Conservation (phyloP, 2,888 invertebrate genomes). For the Antheraea yamamai region DNA sequence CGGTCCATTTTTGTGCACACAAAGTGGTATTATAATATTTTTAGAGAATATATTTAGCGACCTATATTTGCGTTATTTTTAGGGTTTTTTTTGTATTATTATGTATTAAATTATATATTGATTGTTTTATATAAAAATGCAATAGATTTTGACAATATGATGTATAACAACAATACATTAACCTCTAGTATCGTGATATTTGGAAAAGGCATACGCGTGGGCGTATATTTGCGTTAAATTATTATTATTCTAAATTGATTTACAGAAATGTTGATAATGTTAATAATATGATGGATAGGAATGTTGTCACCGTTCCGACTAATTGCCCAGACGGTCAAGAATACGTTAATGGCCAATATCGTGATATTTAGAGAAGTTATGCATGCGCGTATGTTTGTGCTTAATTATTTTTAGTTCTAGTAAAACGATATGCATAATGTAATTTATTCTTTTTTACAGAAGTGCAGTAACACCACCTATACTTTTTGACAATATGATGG, state of each 20-base stretch:
- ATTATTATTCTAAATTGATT: too few species aligned
- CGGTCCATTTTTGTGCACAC: too few species aligned
- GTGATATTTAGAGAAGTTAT: constrained; percentile 30
- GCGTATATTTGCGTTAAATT: too few species aligned
- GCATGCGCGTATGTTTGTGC: background rate
- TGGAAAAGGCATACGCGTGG: constrained; percentile 24
- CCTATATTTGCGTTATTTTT: too few species aligned
- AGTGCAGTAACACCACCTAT: background rate
- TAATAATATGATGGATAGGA: constrained; percentile 20
- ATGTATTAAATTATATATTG: too few species aligned
- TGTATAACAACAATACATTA: constrained; percentile 33
- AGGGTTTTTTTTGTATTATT: too few species aligned
- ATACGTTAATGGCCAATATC: constrained; percentile 38
- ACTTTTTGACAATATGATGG: background rate
- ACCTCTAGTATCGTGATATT: constrained; percentile 36
- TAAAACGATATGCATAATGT: background rate
- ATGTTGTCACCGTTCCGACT: constrained; percentile 40
- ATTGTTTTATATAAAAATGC: background rate
- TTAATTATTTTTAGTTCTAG: background rate
- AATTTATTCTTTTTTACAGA: background rate
- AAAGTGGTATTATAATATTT: too few species aligned
- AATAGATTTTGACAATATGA: background rate
- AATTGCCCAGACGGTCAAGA: constrained; percentile 43
- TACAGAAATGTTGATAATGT: too few species aligned
- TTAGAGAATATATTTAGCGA: too few species aligned